Evolutionary conservation across 2,797 vertebrate species (phyloP), one percentile per base, ranked within the genome.

Genomic region (Crax fasciolata): DNA sequence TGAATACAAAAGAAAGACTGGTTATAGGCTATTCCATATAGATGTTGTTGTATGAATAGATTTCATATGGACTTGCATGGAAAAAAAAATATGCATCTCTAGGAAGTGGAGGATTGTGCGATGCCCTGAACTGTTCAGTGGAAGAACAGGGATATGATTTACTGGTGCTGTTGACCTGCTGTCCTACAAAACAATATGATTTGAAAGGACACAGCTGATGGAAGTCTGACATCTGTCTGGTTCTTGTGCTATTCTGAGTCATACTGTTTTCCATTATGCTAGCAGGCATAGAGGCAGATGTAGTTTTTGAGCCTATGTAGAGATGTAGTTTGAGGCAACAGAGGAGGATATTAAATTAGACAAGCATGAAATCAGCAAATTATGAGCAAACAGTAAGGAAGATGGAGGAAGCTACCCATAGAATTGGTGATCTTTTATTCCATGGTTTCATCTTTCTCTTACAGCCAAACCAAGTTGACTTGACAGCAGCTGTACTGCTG

Each of bases 291-390:
- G 43, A 90, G 67, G 74, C 51, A 82, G 7, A 10, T 43, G 6
- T 23, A 75, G 66, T 58, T 92, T 82, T 24, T 79, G 24, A 89
- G 48, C 71, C 28, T 68, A 75, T 72, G 84, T 38, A 86, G 38
- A 88, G 67, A 74, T 52, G 13, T 72, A 28, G 1, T 94, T 94
- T 68, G 65, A 93, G 78, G 62, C 78, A 80, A 28, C 3, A 1
- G 57, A 57, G 32, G 24, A 90, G 58, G 35, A 39, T 85, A 79
- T 93, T 93, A 81, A 90, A 91, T 92, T 83, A 84, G 84, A 74
- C 72, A 90, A 83, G 65, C 81, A 89, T 84, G 84, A 95, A 96
- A 92, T 90, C 84, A 92, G 57, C 44, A 83, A 85, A 89, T 94
- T 86, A 77, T 7, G 2, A 52, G 49, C 75, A 87, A 82, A 61